These are phyloP conservation scores for Andricus grossulariae DNA, from an alignment of 1,140 invertebrate species.

Conservation along the genomic window DNA sequence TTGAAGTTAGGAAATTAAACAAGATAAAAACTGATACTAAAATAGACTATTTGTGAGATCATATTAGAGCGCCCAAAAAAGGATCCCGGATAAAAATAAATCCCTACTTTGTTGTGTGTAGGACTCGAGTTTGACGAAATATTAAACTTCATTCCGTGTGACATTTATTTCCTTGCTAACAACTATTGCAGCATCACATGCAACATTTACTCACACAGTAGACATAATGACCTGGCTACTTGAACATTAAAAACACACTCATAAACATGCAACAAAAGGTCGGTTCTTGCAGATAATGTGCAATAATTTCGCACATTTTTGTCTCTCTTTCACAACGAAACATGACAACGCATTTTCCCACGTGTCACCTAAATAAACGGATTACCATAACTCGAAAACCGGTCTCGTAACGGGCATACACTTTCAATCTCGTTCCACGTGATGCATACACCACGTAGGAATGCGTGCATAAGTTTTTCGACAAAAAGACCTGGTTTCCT, in stretches of 20 bases:
- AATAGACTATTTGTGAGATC: too few species aligned
- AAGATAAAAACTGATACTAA: too few species aligned
- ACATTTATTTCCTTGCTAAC: too few species aligned
- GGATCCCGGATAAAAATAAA: too few species aligned
- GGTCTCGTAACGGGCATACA: constrained; percentile 26
- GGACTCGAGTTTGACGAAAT: too few species aligned
- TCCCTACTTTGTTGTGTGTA: too few species aligned
- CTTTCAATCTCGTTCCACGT: constrained; percentile 31
- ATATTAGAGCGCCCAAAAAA: too few species aligned
- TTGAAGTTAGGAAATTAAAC: too few species aligned
- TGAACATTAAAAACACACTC: neutral
- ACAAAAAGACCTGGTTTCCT: constrained; percentile 24
- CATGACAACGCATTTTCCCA: constrained; percentile 19
- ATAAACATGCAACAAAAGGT: neutral
- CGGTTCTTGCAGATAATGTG: constrained; percentile 14
- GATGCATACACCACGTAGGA: constrained; percentile 20
- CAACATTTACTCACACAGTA: too few species aligned
- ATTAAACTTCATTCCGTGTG: too few species aligned
- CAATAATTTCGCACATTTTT: constrained; percentile 20
- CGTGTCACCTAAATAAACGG: constrained; percentile 23
- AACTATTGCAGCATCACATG: too few species aligned
- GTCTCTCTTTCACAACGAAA: constrained; percentile 25
- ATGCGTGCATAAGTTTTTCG: constrained; percentile 31
- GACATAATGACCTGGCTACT: neutral
- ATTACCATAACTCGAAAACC: constrained; percentile 29